These are phyloP conservation scores for Sinella curviseta DNA, from an alignment of 1,140 invertebrate species.

Conservation along the genomic window DNA sequence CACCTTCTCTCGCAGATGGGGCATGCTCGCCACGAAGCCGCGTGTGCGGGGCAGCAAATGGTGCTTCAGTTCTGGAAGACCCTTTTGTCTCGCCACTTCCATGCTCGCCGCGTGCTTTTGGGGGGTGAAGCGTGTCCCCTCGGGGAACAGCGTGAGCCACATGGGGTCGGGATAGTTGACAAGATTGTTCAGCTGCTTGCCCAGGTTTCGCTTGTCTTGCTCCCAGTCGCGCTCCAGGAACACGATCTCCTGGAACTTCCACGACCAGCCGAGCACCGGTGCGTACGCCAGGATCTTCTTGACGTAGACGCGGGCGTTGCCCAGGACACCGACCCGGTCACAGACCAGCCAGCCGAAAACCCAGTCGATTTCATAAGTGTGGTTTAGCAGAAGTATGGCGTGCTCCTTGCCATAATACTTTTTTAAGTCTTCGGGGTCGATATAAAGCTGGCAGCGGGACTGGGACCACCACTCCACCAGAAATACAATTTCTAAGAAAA, in stretches of 20 bases:
- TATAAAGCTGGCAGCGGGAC: slow-evolving; percentile 70
- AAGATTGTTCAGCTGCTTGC: slow-evolving; percentile 75
- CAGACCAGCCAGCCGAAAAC: slow-evolving; percentile 83
- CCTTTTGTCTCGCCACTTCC: slow-evolving; percentile 82
- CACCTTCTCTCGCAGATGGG: slow-evolving; percentile 56
- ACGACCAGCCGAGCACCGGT: slow-evolving; percentile 64
- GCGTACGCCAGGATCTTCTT: slow-evolving; percentile 72
- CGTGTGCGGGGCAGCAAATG: slow-evolving; percentile 89
- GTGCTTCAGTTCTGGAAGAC: slow-evolving; percentile 80
- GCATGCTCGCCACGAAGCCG: slow-evolving; percentile 69
- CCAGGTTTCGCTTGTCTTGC: slow-evolving; percentile 68
- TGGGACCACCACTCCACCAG: slow-evolving; percentile 90
- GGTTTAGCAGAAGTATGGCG: slow-evolving; percentile 88
- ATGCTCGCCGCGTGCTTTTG: slow-evolving; percentile 84
- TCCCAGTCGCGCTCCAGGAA: slow-evolving; percentile 63
- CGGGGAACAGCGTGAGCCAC: slow-evolving; percentile 88
- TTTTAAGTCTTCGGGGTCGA: slow-evolving; percentile 74
- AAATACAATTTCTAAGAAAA: slow-evolving; percentile 82
- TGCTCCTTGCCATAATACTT: slow-evolving; percentile 85
- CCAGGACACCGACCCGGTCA: slow-evolving; percentile 73
- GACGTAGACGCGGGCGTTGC: slow-evolving; percentile 93
- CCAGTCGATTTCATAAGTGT: slow-evolving; percentile 95
- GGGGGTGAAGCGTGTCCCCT: slow-evolving; percentile 88
- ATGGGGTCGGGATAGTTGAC: slow-evolving; percentile 84
- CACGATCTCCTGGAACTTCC: slow-evolving; percentile 62